Percentiles rank a stretch among this genome's conserved stretches.
Conservation (phyloP, 2,888 invertebrate genomes). For the Eilema griseolum region DNA sequence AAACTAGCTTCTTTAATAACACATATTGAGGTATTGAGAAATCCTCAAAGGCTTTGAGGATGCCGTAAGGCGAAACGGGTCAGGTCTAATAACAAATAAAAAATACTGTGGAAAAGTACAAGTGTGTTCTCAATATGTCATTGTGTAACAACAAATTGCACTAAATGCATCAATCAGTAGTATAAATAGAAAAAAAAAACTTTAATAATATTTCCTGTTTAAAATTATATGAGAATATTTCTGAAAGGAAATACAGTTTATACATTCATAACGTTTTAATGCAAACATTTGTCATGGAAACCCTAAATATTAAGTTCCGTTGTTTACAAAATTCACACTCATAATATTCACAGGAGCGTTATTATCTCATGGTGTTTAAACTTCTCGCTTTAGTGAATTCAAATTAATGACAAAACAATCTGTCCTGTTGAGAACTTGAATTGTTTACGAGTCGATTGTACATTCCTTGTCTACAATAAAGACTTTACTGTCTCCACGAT, state of each 20-base stretch:
- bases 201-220: background rate
- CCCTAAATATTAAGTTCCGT: conserved; percentile 11
- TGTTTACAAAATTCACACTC: conserved; percentile 30
- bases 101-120: too few species aligned
- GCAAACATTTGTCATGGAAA: conserved; percentile 16
- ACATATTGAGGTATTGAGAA: too few species aligned
- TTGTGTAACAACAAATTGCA: too few species aligned
- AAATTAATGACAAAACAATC: conserved; percentile 43
- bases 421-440: conserved; percentile 38
- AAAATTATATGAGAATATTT: conserved; percentile 9
- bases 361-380: conserved; percentile 29
- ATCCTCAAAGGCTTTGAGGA: too few species aligned
- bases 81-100: too few species aligned
- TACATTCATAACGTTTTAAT: conserved; percentile 9
- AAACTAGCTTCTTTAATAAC: background rate
- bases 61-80: too few species aligned
- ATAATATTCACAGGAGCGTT: conserved; percentile 27
- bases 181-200: too few species aligned
- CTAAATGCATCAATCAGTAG: too few species aligned
- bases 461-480: conserved; percentile 33
- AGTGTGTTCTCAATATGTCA: too few species aligned
- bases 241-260: conserved; percentile 18
- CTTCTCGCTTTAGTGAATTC: conserved; percentile 29
- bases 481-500: conserved; percentile 30
- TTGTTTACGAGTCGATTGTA: conserved; percentile 40